Evolutionary conservation across 2,888 invertebrate genomes (phyloP).

Genomic region (Gymnoscelis rufifasciata): DNA sequence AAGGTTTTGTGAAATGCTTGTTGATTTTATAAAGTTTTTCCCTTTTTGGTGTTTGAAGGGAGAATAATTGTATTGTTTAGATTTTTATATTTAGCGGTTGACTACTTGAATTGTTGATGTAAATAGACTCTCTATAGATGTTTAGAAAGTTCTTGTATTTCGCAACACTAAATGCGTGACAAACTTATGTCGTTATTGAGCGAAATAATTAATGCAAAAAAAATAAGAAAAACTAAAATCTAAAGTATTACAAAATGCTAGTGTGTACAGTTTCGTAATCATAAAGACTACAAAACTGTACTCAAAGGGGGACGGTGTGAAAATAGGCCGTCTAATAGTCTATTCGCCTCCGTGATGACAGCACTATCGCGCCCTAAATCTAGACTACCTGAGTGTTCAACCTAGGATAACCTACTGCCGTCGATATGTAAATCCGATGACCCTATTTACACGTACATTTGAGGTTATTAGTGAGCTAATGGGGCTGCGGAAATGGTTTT

Average conservation of each 20-base stretch:
- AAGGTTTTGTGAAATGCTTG: background rate
- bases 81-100: too few relatives aligned
- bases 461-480: background rate
- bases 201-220: too few relatives aligned
- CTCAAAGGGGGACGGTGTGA: slow-evolving; percentile 65
- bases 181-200: too few relatives aligned
- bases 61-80: too few relatives aligned
- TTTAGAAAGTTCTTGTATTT: too few relatives aligned
- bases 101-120: too few relatives aligned
- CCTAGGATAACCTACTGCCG: slow-evolving; percentile 25
- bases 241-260: slow-evolving; percentile 7
- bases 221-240: too few relatives aligned
- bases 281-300: slow-evolving; percentile 51
- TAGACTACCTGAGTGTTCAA: slow-evolving; percentile 39
- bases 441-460: background rate
- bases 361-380: slow-evolving; percentile 68
- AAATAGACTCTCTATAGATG: too few relatives aligned
- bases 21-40: too few relatives aligned
- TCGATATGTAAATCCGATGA: background rate
- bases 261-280: slow-evolving; percentile 35
- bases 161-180: too few relatives aligned
- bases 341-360: slow-evolving; percentile 59
- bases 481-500: background rate
- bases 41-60: too few relatives aligned
- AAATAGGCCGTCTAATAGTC: slow-evolving; percentile 61